Percentiles rank a stretch among this genome's conserved stretches.
Conservation (phyloP, 2,888 invertebrate genomes). For the Andrena camellia region DNA sequence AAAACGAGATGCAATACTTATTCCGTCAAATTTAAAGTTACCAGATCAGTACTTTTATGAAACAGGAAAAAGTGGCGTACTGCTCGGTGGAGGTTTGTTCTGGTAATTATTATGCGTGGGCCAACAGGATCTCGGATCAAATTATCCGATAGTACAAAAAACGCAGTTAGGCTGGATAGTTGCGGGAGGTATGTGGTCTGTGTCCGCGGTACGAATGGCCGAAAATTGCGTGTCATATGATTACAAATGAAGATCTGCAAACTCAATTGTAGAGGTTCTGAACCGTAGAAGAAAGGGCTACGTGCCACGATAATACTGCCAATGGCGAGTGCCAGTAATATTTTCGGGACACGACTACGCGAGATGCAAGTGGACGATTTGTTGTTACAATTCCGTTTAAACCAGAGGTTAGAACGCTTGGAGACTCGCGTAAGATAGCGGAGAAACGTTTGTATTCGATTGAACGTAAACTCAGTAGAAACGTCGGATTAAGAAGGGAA, state of each 20-base stretch:
- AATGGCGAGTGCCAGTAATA: background rate
- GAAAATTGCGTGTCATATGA: background rate
- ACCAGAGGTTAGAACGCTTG: background rate
- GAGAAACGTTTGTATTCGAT: background rate
- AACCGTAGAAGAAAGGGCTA: background rate
- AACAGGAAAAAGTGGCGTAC: background rate
- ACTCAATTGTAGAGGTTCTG: background rate
- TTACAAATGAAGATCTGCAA: background rate
- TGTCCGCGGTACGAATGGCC: background rate
- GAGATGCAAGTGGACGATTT: background rate
- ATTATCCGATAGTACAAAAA: background rate
- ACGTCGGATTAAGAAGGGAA: background rate
- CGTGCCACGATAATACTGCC: too few relatives aligned
- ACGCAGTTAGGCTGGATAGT: conserved; percentile 9
- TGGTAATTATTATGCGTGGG: conserved; percentile 11
- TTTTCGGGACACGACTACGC: background rate
- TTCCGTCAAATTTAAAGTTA: background rate
- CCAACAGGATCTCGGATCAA: background rate
- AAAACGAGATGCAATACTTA: too few relatives aligned
- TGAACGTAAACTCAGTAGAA: background rate
- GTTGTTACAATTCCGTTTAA: background rate
- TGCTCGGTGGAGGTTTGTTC: background rate
- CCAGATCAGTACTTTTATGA: conserved; percentile 2
- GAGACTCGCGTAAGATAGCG: background rate
- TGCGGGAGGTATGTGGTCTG: background rate